Evolutionary conservation across 2,888 invertebrate genomes (phyloP), one percentile per base, ranked within the genome.

Genomic region (Spisula solida): DNA sequence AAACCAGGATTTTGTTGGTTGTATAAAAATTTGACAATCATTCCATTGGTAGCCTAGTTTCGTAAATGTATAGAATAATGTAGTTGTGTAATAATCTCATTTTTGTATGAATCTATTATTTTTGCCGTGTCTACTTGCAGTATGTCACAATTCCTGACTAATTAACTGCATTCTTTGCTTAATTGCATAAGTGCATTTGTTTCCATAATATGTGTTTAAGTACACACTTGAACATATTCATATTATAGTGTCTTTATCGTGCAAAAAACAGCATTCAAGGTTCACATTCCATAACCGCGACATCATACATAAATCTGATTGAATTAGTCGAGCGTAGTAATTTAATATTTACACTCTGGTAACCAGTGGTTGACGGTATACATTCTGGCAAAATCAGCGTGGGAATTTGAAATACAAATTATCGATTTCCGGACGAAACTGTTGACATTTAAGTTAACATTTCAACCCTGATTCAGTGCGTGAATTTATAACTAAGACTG

Each of bases 361-460:
- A n/a, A n/a, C n/a, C n/a, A n/a, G n/a, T n/a, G 60, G 10, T 41
- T 66, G n/a, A 25, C 60, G 8, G 60, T 66, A 25, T 25, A 25
- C 6, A 25, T n/a, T 66, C 60, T 66, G 60, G 25, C 25, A 10
- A 66, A 66, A 10, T 25, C 51, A 56, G 25, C 48, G 48, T 78
- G 20, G 51, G 75, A 75, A 31, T 55, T 85, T 20, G 51, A 79
- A 79, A 56, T 34, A 51, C 14, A 84, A 85, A 20, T 48, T 79
- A 85, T 85, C 48, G 85, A 85, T 85, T 85, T 85, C 56, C 34
- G 51, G 14, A 48, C 14, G 29, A 85, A 85, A 48, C n/a, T 85
- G 79, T 85, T 85, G 85, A 85, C 85, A 85, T 85, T 85, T 84
- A 66, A 66, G 60, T 66, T 75, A n/a, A 78, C 51, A 48, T 47